phyloP scores from a whole-genome alignment of 2,113 vertebrate species.

The Pachycephala philippinensis region DNA sequence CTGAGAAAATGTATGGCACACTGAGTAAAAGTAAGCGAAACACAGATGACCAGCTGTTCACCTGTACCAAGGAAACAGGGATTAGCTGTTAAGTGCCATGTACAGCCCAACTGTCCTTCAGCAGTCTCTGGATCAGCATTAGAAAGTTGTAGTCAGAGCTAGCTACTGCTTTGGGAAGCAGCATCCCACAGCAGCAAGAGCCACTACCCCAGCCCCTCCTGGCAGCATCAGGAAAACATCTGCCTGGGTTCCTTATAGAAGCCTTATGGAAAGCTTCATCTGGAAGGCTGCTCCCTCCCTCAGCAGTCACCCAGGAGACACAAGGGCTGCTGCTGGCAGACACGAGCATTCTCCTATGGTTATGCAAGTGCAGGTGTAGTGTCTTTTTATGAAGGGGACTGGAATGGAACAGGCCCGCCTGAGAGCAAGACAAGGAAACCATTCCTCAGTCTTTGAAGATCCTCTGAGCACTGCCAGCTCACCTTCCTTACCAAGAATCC shows the following conservation, averaged over 20 bases:
- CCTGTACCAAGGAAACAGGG: not conserved
- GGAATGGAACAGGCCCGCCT: not conserved
- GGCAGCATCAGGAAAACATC: not conserved
- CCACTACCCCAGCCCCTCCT: rapidly evolving
- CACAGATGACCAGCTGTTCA: not conserved
- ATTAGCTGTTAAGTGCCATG: not conserved
- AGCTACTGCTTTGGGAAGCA: not conserved
- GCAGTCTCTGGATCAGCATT: not conserved
- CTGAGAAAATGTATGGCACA: not conserved
- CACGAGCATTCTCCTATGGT: not conserved
- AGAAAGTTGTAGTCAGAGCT: not conserved
- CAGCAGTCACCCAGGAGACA: not conserved
- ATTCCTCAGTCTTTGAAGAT: not conserved
- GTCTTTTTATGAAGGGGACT: not conserved
- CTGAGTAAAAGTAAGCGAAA: not conserved
- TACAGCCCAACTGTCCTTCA: not conserved
- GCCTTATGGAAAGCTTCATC: not conserved
- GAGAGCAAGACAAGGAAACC: not conserved
- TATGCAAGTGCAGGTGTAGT: not conserved
- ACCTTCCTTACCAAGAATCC: not conserved
- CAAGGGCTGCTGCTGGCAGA: not conserved
- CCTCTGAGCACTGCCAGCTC: not conserved
- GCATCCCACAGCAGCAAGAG: not conserved
- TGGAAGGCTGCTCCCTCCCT: not conserved
- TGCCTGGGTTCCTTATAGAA: not conserved